Base-by-base conservation (phyloP, 2,113 vertebrate species). In the Oryzias woworae region DNA sequence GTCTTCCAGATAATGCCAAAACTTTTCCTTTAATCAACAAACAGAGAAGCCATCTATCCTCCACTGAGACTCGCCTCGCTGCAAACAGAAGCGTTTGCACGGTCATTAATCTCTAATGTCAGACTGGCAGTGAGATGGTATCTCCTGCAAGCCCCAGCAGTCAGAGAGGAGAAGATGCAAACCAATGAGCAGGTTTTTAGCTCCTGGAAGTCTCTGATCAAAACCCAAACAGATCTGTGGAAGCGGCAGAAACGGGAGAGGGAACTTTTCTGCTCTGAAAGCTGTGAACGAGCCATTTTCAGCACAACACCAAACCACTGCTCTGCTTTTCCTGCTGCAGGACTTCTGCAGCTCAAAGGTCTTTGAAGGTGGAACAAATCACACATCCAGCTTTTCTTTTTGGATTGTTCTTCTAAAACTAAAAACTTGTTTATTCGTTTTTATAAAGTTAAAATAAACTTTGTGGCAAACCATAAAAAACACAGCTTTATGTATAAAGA, bases 61-160 rank as follows among this genome's bases (percentile, higher is more conserved):
- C 23, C 48, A 36, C 18, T 5, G 26, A 59, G 42, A 36, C 6
- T 61, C 20, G 43, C 26, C 50, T 50, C 45, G 36, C 41, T 52
- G 57, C 41, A 31, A 53, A 49, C 0, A 5, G 20, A 51, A 54
- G 16, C 22, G 13, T 62, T 26, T 53, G 56, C 22, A 22, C 54
- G 74, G 23, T 49, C 57, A 63, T 76, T 47, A 57, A 66, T 73
- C 53, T 57, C 17, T 6, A 1, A 59, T 63, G 26, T 28, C 50
- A 58, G 12, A 41, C 36, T 23, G 54, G 76, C 7, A 20, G 15
- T 0, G 1, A 77, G 75, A 77, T 85, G 18, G 66, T 66, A 82
- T 82, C 83, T 53, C 16, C 42, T 69, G 65, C 83, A 52, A 71
- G 83, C 63, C 68, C 53, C 58, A 23, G 68, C 79, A 74, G 53